A percentile compares a stretch with the other conserved stretches of the same genome.
Conservation (phyloP, 2,797 vertebrate species). For the Crocodylus rhombifer region DNA sequence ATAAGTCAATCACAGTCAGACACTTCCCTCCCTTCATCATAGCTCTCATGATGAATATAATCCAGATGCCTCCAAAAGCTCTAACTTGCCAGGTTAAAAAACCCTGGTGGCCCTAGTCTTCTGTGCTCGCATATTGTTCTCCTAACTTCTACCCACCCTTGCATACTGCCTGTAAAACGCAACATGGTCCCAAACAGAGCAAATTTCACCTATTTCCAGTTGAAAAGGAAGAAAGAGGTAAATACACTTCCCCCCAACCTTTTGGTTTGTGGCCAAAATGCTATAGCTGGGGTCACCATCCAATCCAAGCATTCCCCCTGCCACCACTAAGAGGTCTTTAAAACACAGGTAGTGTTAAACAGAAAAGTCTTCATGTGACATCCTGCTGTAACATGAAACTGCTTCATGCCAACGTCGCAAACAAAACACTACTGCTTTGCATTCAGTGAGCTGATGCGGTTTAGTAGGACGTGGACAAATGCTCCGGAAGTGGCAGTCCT, state of each 20-base stretch:
- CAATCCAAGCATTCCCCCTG: too few species aligned
- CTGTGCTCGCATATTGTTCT: background rate
- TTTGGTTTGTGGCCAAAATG: background rate
- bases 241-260: background rate
- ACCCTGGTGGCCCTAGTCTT: background rate
- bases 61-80: background rate
- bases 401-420: too few species aligned
- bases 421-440: background rate
- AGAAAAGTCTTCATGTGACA: background rate
- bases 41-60: background rate
- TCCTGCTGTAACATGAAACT: too few species aligned
- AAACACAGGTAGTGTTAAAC: background rate
- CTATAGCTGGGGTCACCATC: background rate
- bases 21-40: background rate
- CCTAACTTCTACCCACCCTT: background rate
- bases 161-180: background rate
- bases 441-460: background rate
- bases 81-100: background rate
- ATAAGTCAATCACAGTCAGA: background rate
- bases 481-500: slow-evolving; percentile 60
- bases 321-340: background rate
- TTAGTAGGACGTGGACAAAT: background rate
- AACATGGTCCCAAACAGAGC: background rate
- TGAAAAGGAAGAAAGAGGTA: background rate
- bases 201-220: background rate